Evolutionary conservation across 92 coral and sea anemone species (phyloP), one percentile per base, ranked within the genome.

Genomic region (Desmophyllum pertusum): DNA sequence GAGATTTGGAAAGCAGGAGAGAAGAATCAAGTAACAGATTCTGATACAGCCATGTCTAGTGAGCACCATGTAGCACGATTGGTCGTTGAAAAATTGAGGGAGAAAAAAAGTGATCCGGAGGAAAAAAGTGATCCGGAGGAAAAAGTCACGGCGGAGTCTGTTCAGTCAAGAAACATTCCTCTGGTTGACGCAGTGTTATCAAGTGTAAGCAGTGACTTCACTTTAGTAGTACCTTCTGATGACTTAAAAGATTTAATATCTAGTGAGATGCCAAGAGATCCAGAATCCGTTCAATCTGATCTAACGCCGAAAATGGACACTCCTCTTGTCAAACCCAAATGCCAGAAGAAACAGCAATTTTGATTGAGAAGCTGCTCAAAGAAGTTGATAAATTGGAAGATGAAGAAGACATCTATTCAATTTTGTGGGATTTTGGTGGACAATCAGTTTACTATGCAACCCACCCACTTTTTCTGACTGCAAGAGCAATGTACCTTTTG

Each of bases 341-440:
- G 6, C 83, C 83, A 14, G 67, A 84, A 23, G 68, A 75, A 59
- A 68, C 75, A 53, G 36, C 61, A 11, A 33, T 14, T 10, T 13
- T 8, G 42, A 48, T 81, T 9, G 59, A 7, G 29, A 27, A 35
- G n/a, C 39, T 51, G 7, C 52, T 70, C 18, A 27, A 78, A 30
- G 21, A 52, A 39, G 19, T 2, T 19, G 45, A 40, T 10, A 23
- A 39, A 13, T 79, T 67, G 50, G 42, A 48, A 48, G 53, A 35
- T 27, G 18, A 41, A 39, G 31, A 55, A 67, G 17, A 45, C 4
- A 36, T 73, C 11, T 75, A 59, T 46, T 84, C 35, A 33, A 66
- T 71, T 37, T 81, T 83, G 29, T 61, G 86, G 87, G 93, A 89
- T 53, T 81, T 89, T 41, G 93, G 90, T 52, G 93, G 93, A 3